Evolutionary conservation across 2,113 vertebrate species (phyloP), one percentile per base, ranked within the genome.

Genomic region (Bubo bubo): DNA sequence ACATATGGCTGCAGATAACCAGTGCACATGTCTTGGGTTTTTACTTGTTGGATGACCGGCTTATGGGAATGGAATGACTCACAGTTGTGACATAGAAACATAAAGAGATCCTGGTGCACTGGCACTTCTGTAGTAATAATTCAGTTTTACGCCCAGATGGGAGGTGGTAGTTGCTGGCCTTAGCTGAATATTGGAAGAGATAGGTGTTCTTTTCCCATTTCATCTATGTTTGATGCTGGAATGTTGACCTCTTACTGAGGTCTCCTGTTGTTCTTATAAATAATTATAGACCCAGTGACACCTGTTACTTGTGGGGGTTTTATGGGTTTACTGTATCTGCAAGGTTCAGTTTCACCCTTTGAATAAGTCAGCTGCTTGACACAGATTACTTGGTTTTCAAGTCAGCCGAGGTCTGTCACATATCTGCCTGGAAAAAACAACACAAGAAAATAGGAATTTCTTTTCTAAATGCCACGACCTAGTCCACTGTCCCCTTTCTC

Each of bases 1-100:
- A 26, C 91, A 53, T n/a, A 92, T 30, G 79, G 87, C 91, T 92
- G 32, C 55, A 68, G 70, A 92, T 53, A 90, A 79, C 63, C 79
- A 49, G 6, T 14, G 74, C 79, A 72, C 22, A 2, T 3, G 47
- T 39, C 59, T 49, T 90, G 41, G 39, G 71, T 59, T 93, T 89
- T 63, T 14, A 34, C 56, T 59, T 56, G 47, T 34, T 91, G 91
- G 62, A 19, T 49, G 73, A 35, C 39, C 66, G 92, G 59, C 22
- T 70, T 55, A 2, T 52, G 83, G 85, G 59, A 81, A 24, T 41
- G 41, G 49, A 70, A 34, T 66, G 22, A 28, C 67, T 66, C 37
- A 10, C 60, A 50, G 77, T 28, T 68, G 55, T 77, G 66, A 58
- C 56, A 56, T 1, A 60, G 71, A 59, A 87, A 58, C 49, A n/a